Conservation (phyloP, 2,797 vertebrate genomes). For the Austrolebias charrua region DNA sequence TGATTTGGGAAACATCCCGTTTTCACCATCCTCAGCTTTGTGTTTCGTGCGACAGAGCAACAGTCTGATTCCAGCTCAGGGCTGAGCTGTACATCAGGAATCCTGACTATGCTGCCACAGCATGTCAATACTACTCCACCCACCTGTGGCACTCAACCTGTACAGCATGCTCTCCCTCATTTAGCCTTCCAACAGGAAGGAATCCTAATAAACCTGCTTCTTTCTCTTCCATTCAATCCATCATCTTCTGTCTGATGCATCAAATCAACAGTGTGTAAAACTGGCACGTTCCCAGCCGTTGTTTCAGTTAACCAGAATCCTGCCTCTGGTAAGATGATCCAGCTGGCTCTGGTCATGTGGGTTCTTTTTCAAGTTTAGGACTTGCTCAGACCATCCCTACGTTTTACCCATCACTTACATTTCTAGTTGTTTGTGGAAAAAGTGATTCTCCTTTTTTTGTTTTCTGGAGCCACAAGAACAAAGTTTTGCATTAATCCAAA, state of each 20-base stretch:
- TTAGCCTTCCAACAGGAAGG: conserved; percentile 60
- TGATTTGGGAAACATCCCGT: conserved; percentile 12
- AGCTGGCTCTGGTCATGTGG: conserved; percentile 36
- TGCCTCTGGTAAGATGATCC: conserved; percentile 64
- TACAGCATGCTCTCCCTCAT: conserved; percentile 51
- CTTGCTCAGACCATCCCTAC: conserved; percentile 15
- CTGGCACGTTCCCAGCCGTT: conserved; percentile 68
- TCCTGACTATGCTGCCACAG: conserved; percentile 63
- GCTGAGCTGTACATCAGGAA: conserved; percentile 64
- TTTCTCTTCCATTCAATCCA: conserved; percentile 76
- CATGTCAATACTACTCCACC: conserved; percentile 62
- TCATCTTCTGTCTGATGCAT: conserved; percentile 59
- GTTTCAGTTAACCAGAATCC: conserved; percentile 65
- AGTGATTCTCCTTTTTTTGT: conserved; percentile 37
- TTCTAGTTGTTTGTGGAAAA: conserved; percentile 44
- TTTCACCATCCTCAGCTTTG: conserved; percentile 3
- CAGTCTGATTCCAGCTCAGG: conserved; percentile 41
- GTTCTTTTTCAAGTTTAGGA: conserved; percentile 37
- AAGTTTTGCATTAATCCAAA: not conserved
- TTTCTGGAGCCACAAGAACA: not conserved
- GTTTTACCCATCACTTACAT: conserved; percentile 42
- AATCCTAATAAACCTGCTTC: conserved; percentile 79
- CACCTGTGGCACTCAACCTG: conserved; percentile 58
- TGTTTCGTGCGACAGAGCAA: conserved; percentile 24
- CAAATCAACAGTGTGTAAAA: conserved; percentile 74